A percentile compares a stretch with the other conserved stretches of the same genome.
phyloP scores from a whole-genome alignment of 2,888 invertebrate species.

The Romanomermis culicivorax region DNA sequence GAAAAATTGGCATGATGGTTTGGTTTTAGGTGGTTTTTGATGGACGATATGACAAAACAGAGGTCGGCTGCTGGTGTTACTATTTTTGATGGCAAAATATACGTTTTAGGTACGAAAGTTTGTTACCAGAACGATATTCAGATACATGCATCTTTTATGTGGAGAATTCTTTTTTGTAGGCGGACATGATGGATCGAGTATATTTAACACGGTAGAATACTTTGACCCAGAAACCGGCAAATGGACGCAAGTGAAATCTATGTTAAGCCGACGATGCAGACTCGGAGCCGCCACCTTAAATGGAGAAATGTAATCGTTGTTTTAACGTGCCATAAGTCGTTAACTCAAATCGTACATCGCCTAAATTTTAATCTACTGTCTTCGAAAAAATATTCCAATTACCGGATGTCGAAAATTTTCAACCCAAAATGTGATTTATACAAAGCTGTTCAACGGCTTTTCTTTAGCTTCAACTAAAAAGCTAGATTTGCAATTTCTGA shows the following conservation, averaged over 20 bases:
- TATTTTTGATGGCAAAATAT: conserved; percentile 32
- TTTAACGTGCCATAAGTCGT: background rate
- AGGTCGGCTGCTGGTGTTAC: conserved; percentile 34
- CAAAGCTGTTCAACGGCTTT: too few relatives aligned
- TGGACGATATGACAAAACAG: conserved; percentile 31
- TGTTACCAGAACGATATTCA: too few relatives aligned
- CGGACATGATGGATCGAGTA: conserved; percentile 66
- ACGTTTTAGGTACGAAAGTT: conserved; percentile 15
- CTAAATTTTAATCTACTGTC: background rate
- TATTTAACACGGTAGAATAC: conserved; percentile 42
- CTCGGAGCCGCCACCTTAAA: conserved; percentile 58
- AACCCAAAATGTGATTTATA: too few relatives aligned
- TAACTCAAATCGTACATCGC: too few relatives aligned
- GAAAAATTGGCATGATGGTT: background rate
- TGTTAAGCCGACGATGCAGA: conserved; percentile 58
- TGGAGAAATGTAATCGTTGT: conserved; percentile 37
- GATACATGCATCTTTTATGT: too few relatives aligned
- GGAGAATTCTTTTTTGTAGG: conserved; percentile 38
- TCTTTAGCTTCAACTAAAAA: too few relatives aligned
- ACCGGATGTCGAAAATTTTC: too few relatives aligned
- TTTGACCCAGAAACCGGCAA: conserved; percentile 50
- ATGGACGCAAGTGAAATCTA: conserved; percentile 53
- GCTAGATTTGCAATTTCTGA: too few relatives aligned
- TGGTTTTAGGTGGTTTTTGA: conserved; percentile 24
- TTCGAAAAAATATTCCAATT: conserved; percentile 7